A percentile compares a stretch with the other conserved stretches of the same genome.
These are phyloP conservation scores for Malaclemys terrapin DNA, from an alignment of 2,113 vertebrate species.

Conservation along the genomic window DNA sequence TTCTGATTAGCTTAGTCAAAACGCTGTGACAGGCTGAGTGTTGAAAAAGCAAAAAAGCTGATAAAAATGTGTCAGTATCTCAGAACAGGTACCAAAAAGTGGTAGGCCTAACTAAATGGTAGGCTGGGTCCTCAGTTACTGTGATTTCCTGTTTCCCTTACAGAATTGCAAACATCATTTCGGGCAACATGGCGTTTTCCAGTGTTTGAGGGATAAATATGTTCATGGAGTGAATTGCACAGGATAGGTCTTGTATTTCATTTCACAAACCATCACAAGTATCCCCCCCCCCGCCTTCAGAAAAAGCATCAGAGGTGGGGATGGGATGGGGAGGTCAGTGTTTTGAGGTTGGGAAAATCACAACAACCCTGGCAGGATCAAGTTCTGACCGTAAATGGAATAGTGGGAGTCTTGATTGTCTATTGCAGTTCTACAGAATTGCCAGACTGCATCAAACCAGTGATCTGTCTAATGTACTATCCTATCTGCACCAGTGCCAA, in stretches of 20 bases:
- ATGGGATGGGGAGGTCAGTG: background rate
- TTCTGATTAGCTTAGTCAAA: background rate
- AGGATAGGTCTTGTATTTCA: background rate
- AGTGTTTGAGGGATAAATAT: background rate
- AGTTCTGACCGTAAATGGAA: background rate
- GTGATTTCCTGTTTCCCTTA: background rate
- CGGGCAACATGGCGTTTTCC: background rate
- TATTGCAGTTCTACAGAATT: background rate
- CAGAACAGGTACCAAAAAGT: background rate
- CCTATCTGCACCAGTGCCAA: background rate
- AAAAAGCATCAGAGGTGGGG: background rate
- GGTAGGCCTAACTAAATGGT: background rate
- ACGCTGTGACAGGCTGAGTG: background rate
- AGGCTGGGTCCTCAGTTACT: background rate
- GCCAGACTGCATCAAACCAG: background rate
- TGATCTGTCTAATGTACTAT: slow-evolving; percentile 3
- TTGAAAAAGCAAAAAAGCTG: background rate
- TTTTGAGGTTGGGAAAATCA: background rate
- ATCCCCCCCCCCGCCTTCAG: background rate
- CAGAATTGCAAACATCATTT: background rate
- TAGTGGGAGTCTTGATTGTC: background rate
- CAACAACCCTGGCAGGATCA: background rate
- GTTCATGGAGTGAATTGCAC: background rate
- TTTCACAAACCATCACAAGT: background rate
- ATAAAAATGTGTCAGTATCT: background rate